Evolutionary conservation across 2,888 invertebrate species (phyloP), one percentile per base, ranked within the genome.

Genomic region (Epinotia brunnichana): DNA sequence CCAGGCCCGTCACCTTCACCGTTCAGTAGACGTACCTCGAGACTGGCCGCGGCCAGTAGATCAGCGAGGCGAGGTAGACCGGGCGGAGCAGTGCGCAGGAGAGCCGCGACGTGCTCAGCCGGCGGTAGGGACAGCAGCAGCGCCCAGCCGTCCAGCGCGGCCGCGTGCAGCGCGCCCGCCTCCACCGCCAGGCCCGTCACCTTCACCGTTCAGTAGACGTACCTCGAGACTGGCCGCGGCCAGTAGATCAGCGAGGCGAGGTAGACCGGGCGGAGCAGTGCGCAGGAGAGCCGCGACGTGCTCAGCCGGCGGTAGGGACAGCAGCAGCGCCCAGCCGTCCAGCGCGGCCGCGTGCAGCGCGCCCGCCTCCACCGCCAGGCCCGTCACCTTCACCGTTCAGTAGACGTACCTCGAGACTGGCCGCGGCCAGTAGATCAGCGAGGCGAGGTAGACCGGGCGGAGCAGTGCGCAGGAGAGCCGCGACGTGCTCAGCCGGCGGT

Each of bases 251-350:
- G 82, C 80, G 78, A 94, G 81, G 87, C 93, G 74, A 4, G 68
- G 67, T 60, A 88, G 78, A 68, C 81, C 76, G 44, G 91, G 91
- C 77, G 83, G 78, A 17, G 80, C 82, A 11, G 76, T 62, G 41
- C 66, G 70, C 57, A 93, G 90, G 83, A 96, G 91, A 76, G 95
- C 90, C 72, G 94, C 94, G 61, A 95, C 95, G 87, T 96, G 96
- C 63, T 94, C 94, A 0, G 96, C 92, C 10, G 96, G 94, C 85
- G 97, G 95, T 56, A 97, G 94, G n/a, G 98, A 96, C 54, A 98
- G 90, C 69, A 99, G 94, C 69, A 99, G 94, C 76, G 97, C 96
- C 99, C 99, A 99, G 3, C 97, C 95, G 76, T 96, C 95, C 72
- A 99, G 92, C 15, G 99, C 98, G 29, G 11, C 39, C 59, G 48